Evolutionary conservation across 2,888 invertebrate genomes (phyloP), one percentile per base, ranked within the genome.

Genomic region (Stegophylla sp.): DNA sequence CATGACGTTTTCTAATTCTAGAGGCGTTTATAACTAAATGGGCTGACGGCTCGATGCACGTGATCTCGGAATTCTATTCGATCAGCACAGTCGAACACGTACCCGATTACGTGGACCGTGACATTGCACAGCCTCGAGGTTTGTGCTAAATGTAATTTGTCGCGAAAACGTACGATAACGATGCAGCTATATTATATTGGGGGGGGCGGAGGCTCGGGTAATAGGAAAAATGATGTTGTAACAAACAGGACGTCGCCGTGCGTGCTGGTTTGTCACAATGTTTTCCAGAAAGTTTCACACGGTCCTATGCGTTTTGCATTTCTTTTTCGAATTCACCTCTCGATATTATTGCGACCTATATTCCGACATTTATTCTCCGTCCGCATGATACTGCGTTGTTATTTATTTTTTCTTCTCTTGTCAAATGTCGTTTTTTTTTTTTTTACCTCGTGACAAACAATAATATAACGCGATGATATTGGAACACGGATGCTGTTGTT

Each of bases 31-130:
- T 61, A 59, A 48, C 59, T 73, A 20, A n/a, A n/a, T 28, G n/a
- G 28, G 26, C 23, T 41, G 17, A n/a, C n/a, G n/a, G n/a, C 51
- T 51, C 23, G 10, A 23, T 23, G 64, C 34, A 64, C 51, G 64
- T 75, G 64, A 75, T 75, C 51, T 75, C 23, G 15, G 26, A 61
- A 72, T 61, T n/a, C n/a, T n/a, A 45, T 59, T n/a, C 17, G 13
- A 61, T 59, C 26, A 26, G 26, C 45, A n/a, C 15, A 26, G 66
- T 64, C 23, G 17, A 75, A 51, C 63, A 64, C 64, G 75, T 74
- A 64, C 34, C 48, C 17, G 23, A 34, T 75, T 75, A 51, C 28
- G 34, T 64, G 51, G 23, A 64, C 64, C 41, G 23, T 75, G 41
- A 75, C 64, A 51, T 75, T 64, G 64, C 15, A n/a, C n/a, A 45